Evolutionary conservation across 2,113 vertebrate species (phyloP), one percentile per base, ranked within the genome.

Genomic region (Epinephelus moara): DNA sequence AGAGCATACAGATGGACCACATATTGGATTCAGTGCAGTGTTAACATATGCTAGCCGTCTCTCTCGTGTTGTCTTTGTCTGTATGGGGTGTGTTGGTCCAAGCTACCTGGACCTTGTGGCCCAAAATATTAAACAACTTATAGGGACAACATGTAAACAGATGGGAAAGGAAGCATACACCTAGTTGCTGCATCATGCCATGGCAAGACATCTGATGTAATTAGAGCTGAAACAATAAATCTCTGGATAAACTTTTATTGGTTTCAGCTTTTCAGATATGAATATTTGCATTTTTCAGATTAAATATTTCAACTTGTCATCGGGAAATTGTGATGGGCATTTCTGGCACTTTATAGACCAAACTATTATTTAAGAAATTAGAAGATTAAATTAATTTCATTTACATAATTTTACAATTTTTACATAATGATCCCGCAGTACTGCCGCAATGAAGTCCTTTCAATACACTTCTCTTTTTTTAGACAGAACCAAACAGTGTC

Each of bases 1-100:
- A 71, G 66, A 89, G 61, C 63, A 73, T 82, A 33, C 74, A 88
- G 71, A 88, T 47, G 70, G 82, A 85, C 82, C 64, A 63, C 79
- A 68, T 63, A 70, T 75, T 85, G 78, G 40, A 85, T 85, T 72
- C 59, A 67, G 50, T 69, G 30, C n/a, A 50, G 70, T 57, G 47
- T 23, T 66, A 85, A 61, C 80, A 77, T 68, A 70, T 79, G 85
- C 67, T 78, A 50, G 30, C 53, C 37, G 62, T 63, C 79, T 70
- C 68, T 67, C 19, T 67, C 50, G 56, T 49, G 40, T 72, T 50
- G 63, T 57, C 6, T 74, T 70, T 63, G 55, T 69, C 63, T 72
- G 59, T 52, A 59, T 80, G 61, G 30, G 62, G 47, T 63, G 42
- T 53, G 68, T 63, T 67, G 30, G 30, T 49, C 82, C 23, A 64